Evolutionary conservation across 2,888 invertebrate species (phyloP).

Genomic region (Cordilura impudica): DNA sequence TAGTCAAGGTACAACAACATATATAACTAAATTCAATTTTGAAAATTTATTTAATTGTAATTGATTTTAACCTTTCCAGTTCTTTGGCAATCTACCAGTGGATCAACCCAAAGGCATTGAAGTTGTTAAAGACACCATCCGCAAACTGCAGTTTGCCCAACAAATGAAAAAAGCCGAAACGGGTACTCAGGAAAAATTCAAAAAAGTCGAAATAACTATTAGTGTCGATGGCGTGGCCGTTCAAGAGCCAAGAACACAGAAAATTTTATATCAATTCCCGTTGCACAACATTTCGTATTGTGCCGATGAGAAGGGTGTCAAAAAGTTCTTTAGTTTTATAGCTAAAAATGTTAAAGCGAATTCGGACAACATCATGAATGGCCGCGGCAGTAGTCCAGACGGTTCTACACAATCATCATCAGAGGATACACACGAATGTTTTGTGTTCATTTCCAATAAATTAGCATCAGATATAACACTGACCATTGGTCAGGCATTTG

Average conservation of each 20-base stretch:
- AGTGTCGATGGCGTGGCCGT: slow-evolving; percentile 98
- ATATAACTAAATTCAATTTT: not conserved
- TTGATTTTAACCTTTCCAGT: slow-evolving; percentile 80
- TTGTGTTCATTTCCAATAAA: slow-evolving; percentile 98
- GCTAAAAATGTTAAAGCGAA: slow-evolving; percentile 73
- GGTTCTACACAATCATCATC: slow-evolving; percentile 72
- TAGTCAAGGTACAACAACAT: slow-evolving; percentile 90
- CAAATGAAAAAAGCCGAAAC: slow-evolving; percentile 94
- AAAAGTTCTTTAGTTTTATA: slow-evolving; percentile 89
- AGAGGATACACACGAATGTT: slow-evolving; percentile 93
- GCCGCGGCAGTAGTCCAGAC: slow-evolving; percentile 56
- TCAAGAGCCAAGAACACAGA: slow-evolving; percentile 86
- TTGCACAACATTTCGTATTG: slow-evolving; percentile 98
- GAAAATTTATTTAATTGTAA: too few relatives aligned
- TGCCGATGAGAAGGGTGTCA: slow-evolving; percentile 98
- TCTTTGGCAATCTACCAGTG: slow-evolving; percentile 96
- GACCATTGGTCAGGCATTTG: slow-evolving; percentile 98
- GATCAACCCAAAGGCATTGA: slow-evolving; percentile 98
- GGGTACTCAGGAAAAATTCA: slow-evolving; percentile 87
- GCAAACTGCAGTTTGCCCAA: slow-evolving; percentile 95
- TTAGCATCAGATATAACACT: slow-evolving; percentile 98
- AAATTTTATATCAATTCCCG: slow-evolving; percentile 95
- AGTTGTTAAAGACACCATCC: slow-evolving; percentile 97
- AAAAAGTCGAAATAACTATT: slow-evolving; percentile 96
- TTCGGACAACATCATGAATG: slow-evolving; percentile 59